Evolutionary conservation across 92 coral and sea anemone genomes (phyloP), one percentile per base, ranked within the genome.

Genomic region (Diadumene lineata): DNA sequence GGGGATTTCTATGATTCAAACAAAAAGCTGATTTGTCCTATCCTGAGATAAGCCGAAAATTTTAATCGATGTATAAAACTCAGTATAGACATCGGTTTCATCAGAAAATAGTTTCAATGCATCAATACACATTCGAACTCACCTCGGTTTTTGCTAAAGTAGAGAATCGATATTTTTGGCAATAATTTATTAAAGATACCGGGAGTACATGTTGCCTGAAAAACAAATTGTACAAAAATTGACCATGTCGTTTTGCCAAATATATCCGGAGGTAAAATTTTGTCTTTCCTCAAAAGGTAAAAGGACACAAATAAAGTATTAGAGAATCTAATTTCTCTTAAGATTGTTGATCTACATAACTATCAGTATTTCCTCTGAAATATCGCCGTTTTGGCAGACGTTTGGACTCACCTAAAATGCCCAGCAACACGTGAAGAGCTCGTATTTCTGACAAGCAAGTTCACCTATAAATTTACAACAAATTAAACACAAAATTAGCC

Each of bases 91-190:
- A 22, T 16, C 60, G n/a, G 16, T 16, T 46, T 53, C 48, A 38
- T 38, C 48, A 53, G 4, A 3, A 4, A 16, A 8, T 53, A 22
- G 3, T 7, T 7, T 53, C 22, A 53, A 23, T 21, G 7, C 64
- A n/a, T 7, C 26, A 7, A 22, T 58, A 11, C 0, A 28, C 29
- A 7, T 58, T 22, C 25, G 7, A 26, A 19, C 64, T 58, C 64
- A 58, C 64, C 64, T 58, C 64, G 26, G 64, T 58, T 1, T 58
- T 22, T 19, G 64, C 64, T 22, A 58, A 58, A n/a, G 64, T 58
- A 58, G 64, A 58, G 31, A 18, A 58, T 38, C 48, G 7, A 38
- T 38, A 4, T 4, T 38, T 38, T 4, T 38, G 6, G 48, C n/a
- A n/a, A n/a, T 38, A 4, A 38, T 38, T 38, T 38, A 38, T 38